Evolutionary conservation across 2,797 vertebrate species (phyloP), one percentile per base, ranked within the genome.

Genomic region (Menidia menidia): DNA sequence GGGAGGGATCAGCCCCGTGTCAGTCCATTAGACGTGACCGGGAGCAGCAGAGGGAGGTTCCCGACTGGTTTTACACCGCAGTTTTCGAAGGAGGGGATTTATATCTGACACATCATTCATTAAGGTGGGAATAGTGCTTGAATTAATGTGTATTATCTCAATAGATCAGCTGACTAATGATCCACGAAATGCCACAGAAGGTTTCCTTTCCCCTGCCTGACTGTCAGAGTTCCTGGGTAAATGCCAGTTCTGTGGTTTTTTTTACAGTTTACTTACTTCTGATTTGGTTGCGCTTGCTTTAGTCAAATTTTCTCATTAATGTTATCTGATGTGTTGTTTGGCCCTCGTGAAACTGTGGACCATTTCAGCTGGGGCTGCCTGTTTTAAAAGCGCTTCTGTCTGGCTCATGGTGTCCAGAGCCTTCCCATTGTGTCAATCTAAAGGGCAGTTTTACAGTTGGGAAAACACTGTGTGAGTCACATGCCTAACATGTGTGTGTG

Each of bases 401-500:
- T 80, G 79, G 86, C 81, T 88, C 78, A 64, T 39, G 48, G 60
- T n/a, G 25, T 84, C 84, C 53, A 67, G 62, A 71, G 60, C 51
- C 54, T 73, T 79, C 81, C 71, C 62, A 16, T 47, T 51, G 39
- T 32, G 64, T 78, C 80, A 70, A 31, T 51, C 55, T 15, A 48
- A 16, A 30, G 82, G 82, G 83, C 77, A 1, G 4, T 83, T 88
- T 87, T 74, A 60, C 75, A 64, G 65, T 68, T 51, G 66, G 58
- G 63, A 86, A 78, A 80, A 73, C 76, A 50, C 59, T 3, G 54
- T 1, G 42, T 71, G 69, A 84, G 87, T 91, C 89, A 87, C 84
- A 75, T 78, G 87, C 73, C 81, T 65, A 71, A 74, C 64, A 68
- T 80, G 84, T 81, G 47, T 62, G 25, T 65, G 60, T 44, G 63